Evolutionary conservation across 2,113 vertebrate species (phyloP), one percentile per base, ranked within the genome.

Genomic region (Abramis brama): DNA sequence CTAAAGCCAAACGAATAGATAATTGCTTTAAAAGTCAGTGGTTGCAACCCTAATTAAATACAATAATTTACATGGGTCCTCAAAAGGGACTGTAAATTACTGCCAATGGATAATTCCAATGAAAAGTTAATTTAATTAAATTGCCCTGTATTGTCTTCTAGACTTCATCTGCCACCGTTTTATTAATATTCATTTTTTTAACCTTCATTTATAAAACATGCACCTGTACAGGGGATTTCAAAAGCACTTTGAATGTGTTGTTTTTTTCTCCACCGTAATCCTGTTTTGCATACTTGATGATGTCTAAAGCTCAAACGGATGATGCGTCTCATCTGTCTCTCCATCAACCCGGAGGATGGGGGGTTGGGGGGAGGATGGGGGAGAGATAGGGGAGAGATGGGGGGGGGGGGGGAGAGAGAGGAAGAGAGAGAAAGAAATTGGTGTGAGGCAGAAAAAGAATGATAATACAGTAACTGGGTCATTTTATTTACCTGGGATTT

Each of bases 121-220:
- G 95, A 95, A 93, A 96, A 94, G 93, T 91, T 93, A 95, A 95
- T 96, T 95, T 96, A 96, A 97, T 98, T 96, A 96, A 95, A 95
- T 92, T 93, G 92, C 92, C 94, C 93, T 96, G 94, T 96, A 96
- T 96, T 95, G 93, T 96, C 92, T 96, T 96, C 92, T 95, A 95
- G 94, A 95, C 95, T 94, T 95, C 93, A 95, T 93, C 91, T 95
- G 90, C 93, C 91, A 92, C 93, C 88, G 92, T 93, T 94, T 96
- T 93, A 95, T 96, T 96, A 96, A 96, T 95, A 96, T 96, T 94
- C 95, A 96, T 96, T 92, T 68, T 93, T 93, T 92, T 90, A 91
- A 90, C 85, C 87, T 87, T 94, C 92, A 94, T 95, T 93, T 94
- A 93, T 95, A 91, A 95, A 94, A 95, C 93, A 94, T 95, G 82